Evolutionary conservation across 2,797 vertebrate species (phyloP).

Genomic region (Thripadectes ignobilis): DNA sequence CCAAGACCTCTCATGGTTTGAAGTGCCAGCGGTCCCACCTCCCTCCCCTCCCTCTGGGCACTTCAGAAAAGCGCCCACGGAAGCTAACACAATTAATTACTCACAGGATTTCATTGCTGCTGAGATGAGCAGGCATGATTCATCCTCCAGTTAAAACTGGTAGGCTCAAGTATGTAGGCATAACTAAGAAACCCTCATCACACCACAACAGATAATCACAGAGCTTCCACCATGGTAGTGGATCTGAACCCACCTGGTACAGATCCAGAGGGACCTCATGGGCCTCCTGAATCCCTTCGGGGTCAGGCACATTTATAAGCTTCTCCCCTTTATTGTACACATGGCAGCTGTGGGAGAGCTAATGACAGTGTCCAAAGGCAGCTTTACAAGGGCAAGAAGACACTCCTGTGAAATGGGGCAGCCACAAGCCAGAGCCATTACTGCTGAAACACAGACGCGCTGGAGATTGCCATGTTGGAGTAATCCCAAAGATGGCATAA

Average conservation of each 20-base stretch:
- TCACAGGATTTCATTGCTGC: conserved; percentile 5
- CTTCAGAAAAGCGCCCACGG: conserved; percentile 1
- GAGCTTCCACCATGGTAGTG: neutral
- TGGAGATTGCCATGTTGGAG: neutral
- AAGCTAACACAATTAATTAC: conserved; percentile 32
- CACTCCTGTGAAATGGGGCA: conserved; percentile 14
- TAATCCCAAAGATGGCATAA: neutral
- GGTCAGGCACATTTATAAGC: neutral
- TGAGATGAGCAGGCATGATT: conserved; percentile 15
- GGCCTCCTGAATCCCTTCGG: neutral
- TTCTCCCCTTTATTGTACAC: neutral
- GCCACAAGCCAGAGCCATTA: neutral
- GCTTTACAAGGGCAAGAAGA: conserved; percentile 33
- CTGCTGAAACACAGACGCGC: neutral
- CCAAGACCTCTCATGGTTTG: neutral
- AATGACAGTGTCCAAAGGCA: conserved; percentile 6
- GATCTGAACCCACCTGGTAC: neutral
- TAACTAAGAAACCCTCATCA: neutral
- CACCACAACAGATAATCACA: neutral
- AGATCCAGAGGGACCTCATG: neutral
- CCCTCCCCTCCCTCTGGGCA: conserved; percentile 26
- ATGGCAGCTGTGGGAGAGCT: neutral
- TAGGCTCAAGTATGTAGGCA: neutral
- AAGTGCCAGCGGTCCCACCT: neutral
- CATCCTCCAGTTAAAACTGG: neutral